Percentiles rank a stretch among this genome's conserved stretches.
Conservation (phyloP, 2,113 vertebrate species). For the Pitta sordida region DNA sequence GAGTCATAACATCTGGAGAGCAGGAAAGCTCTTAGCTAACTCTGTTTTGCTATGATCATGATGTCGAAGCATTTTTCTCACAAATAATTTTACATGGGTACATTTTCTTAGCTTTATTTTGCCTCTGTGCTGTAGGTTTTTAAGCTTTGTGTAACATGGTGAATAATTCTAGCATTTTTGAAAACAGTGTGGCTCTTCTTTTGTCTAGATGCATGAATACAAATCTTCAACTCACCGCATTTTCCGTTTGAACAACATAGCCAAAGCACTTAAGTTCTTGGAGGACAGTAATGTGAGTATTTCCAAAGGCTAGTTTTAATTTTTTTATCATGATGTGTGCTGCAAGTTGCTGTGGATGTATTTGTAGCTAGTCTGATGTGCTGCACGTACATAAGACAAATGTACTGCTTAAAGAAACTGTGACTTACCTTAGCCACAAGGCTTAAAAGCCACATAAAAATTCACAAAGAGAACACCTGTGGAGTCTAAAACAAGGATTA, state of each 20-base stretch:
- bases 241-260: conserved; percentile 97
- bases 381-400: not conserved
- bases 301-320: not conserved
- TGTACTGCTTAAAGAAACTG: not conserved
- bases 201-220: conserved; percentile 87
- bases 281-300: conserved; percentile 94
- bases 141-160: not conserved
- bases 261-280: conserved; percentile 90
- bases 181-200: not conserved
- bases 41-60: not conserved
- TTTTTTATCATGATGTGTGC: not conserved
- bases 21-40: not conserved
- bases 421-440: not conserved
- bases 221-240: conserved; percentile 94
- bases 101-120: not conserved
- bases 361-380: not conserved
- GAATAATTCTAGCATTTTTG: not conserved
- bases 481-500: not conserved
- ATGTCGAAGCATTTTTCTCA: not conserved
- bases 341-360: not conserved
- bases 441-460: conserved; percentile 11
- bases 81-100: not conserved
- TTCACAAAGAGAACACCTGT: not conserved
- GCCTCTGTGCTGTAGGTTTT: not conserved
- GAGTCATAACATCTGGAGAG: not conserved